Evolutionary conservation across 2,888 invertebrate species (phyloP).

Genomic region (Lamellibrachia satsuma): DNA sequence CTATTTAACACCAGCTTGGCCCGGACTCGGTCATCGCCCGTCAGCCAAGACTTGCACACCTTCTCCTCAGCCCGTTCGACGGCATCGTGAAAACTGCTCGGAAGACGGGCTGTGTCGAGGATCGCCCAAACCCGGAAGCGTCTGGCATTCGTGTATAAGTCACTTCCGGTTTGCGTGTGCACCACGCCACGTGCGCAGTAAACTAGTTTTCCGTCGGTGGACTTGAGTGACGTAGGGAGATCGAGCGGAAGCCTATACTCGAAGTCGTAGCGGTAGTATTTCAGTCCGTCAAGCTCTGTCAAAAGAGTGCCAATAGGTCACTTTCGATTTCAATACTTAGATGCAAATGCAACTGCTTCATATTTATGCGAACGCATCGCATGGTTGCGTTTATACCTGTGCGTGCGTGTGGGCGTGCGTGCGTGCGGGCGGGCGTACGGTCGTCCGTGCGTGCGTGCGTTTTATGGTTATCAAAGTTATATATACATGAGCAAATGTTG

Average conservation of each 20-base stretch:
- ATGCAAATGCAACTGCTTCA: not conserved
- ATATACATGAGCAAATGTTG: too few species aligned
- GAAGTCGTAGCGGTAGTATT: conserved; percentile 30
- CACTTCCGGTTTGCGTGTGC: not conserved
- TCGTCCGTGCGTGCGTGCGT: not conserved
- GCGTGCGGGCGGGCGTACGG: not conserved
- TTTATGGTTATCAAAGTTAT: not conserved
- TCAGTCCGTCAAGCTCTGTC: conserved; percentile 29
- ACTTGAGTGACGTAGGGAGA: conserved; percentile 25
- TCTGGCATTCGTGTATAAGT: conserved; percentile 26
- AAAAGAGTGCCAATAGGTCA: not conserved
- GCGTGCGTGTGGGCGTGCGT: not conserved
- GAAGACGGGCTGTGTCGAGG: conserved; percentile 25
- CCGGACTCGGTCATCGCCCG: not conserved
- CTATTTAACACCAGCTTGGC: conserved; percentile 23
- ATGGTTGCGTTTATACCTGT: not conserved
- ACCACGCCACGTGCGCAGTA: conserved; percentile 26
- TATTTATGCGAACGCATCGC: too few species aligned
- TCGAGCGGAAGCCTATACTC: conserved; percentile 26
- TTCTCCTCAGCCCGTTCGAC: not conserved
- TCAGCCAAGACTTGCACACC: not conserved
- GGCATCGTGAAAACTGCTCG: not conserved
- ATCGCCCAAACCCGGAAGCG: conserved; percentile 22
- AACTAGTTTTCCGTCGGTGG: not conserved
- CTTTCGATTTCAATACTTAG: not conserved